Evolutionary conservation across 2,888 invertebrate species (phyloP), one percentile per base, ranked within the genome.

Genomic region (Cheilosia pagana): DNA sequence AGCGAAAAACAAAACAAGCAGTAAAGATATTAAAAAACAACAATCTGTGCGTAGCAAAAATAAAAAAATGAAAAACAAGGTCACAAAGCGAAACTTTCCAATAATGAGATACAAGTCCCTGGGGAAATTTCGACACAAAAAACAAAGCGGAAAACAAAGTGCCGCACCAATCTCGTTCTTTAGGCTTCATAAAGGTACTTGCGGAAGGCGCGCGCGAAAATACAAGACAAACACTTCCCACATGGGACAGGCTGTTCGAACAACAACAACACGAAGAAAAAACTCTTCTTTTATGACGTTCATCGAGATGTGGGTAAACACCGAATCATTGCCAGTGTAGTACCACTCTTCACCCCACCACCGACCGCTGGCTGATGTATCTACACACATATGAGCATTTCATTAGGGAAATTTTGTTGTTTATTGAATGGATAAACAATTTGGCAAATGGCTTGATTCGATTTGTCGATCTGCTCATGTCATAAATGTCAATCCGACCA

Each of bases 371-470:
- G 35, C 28, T 10, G 57, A 50, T 59, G 14, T 67, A 60, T 67
- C n/a, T n/a, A n/a, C n/a, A n/a, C n/a, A n/a, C n/a, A 60, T 45
- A 71, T 62, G 70, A 76, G 59, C 77, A 72, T 72, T 63, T 68
- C 74, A 79, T 81, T 68, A 75, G 63, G 74, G 65, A 63, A 65
- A 85, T 75, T 81, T 14, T 14, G 5, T 76, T 85, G 81, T 75
- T 85, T 85, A 71, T 85, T 76, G 70, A 62, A 76, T 67, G 71
- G 85, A 83, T 72, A 83, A 83, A 83, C 79, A 85, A 85, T 81
- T 85, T 85, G 65, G 65, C 39, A 76, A 85, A 85, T 75, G 79
- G 67, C 83, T 83, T 83, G 79, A 85, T 85, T 85, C 83, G 83
- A 79, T 79, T 79, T 63, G 71, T 63, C 62, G 68, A 25, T 14